phyloP scores from a whole-genome alignment of 2,797 vertebrate species.

The Mus minutoides region DNA sequence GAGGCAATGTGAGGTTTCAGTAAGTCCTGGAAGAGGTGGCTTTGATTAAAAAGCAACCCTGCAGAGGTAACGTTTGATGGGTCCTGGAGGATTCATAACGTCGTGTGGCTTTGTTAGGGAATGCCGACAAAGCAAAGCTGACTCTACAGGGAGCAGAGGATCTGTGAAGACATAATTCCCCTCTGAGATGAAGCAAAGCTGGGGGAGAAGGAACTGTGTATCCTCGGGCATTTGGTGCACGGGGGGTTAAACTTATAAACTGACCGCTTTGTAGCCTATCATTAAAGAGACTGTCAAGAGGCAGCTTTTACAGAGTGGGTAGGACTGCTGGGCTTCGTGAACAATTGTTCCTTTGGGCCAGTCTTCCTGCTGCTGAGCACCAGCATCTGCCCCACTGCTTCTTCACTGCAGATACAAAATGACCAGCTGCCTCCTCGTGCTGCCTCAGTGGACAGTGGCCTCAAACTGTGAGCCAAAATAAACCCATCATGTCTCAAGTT shows the following conservation, averaged over 20 bases:
- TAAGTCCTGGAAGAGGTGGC: not conserved
- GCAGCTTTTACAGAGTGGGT: not conserved
- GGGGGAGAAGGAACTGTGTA: not conserved
- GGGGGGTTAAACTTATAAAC: not conserved
- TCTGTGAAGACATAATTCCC: not conserved
- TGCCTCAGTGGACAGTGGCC: not conserved
- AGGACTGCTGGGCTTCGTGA: not conserved
- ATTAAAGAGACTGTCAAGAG: not conserved
- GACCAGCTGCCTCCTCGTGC: not conserved
- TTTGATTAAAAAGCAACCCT: slow-evolving; percentile 79
- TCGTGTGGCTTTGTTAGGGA: slow-evolving; percentile 42
- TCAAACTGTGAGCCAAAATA: not conserved
- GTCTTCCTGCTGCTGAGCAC: not conserved
- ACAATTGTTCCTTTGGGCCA: not conserved
- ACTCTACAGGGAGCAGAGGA: not conserved
- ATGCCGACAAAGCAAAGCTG: not conserved
- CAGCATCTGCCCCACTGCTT: not conserved
- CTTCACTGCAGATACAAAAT: not conserved
- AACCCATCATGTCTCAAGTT: not conserved
- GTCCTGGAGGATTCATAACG: slow-evolving; percentile 5
- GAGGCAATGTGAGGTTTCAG: slow-evolving; percentile 24
- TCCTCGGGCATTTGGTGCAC: not conserved
- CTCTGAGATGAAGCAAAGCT: not conserved
- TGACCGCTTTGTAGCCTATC: not conserved
- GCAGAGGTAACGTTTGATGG: slow-evolving; percentile 70